Evolutionary conservation across 2,888 invertebrate genomes (phyloP).

Genomic region (Pyrocoelia pectoralis): DNA sequence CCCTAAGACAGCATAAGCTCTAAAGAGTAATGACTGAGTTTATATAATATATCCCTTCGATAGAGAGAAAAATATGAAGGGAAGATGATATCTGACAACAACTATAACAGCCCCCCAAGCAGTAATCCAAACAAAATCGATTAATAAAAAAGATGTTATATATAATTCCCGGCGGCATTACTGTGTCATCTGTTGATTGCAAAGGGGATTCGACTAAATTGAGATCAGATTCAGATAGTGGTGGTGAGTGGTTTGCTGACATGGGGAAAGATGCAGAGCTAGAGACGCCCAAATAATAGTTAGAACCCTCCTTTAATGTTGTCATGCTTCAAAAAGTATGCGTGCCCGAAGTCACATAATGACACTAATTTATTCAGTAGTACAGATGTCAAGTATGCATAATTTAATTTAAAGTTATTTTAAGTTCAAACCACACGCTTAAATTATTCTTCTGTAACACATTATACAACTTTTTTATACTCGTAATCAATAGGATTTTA

Average conservation of each 20-base stretch:
- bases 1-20: conserved; percentile 21
- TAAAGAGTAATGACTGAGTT: conserved; percentile 32
- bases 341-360: neutral
- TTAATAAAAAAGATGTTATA: conserved; percentile 56
- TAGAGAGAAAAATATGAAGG: conserved; percentile 32
- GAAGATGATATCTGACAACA: conserved; percentile 48
- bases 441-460: no score
- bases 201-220: conserved; percentile 55
- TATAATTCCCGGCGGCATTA: conserved; percentile 51
- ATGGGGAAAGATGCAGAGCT: neutral
- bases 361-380: neutral
- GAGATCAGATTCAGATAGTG: conserved; percentile 49
- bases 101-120: conserved; percentile 50
- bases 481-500: no score
- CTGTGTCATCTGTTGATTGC: conserved; percentile 58
- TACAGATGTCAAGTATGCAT: neutral
- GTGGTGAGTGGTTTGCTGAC: conserved; percentile 31
- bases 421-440: neutral
- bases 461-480: no score
- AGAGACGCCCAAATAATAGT: neutral
- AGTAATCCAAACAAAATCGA: conserved; percentile 55
- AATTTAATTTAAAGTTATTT: neutral
- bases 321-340: neutral
- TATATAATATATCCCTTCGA: conserved; percentile 32
- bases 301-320: neutral